Conservation (phyloP, 2,888 invertebrate genomes). For the Ophion obscuratus region DNA sequence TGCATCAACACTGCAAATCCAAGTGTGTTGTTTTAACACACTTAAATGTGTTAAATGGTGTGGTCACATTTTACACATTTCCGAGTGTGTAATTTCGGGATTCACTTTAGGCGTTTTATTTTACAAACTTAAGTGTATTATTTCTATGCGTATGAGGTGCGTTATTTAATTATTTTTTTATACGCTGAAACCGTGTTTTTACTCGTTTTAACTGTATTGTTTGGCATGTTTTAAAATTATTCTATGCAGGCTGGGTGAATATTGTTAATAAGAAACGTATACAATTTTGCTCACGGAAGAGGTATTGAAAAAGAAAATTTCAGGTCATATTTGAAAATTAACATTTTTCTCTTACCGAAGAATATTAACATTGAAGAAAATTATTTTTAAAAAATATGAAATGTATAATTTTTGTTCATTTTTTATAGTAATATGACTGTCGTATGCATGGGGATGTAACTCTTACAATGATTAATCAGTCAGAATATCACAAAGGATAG, state of each 20-base stretch:
- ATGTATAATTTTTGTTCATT: too few relatives aligned
- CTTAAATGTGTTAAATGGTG: background rate
- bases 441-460: too few relatives aligned
- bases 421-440: too few relatives aligned
- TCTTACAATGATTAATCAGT: too few relatives aligned
- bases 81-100: constrained; percentile 3
- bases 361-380: too few relatives aligned
- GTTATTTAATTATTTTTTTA: background rate
- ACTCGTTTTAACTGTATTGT: background rate
- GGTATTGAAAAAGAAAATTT: background rate
- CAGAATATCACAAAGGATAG: too few relatives aligned
- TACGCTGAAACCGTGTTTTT: background rate
- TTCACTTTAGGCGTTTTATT: background rate
- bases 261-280: background rate
- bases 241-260: background rate
- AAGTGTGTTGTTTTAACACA: constrained; percentile 16
- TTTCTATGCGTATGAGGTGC: too few relatives aligned
- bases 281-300: background rate
- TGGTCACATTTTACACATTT: constrained; percentile 10
- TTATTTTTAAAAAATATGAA: too few relatives aligned
- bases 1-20: constrained; percentile 10
- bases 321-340: too few relatives aligned
- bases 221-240: background rate
- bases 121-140: constrained; percentile 4
- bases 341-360: too few relatives aligned